Conservation (phyloP, 2,888 invertebrate species). For the Epistrophe eligans region DNA sequence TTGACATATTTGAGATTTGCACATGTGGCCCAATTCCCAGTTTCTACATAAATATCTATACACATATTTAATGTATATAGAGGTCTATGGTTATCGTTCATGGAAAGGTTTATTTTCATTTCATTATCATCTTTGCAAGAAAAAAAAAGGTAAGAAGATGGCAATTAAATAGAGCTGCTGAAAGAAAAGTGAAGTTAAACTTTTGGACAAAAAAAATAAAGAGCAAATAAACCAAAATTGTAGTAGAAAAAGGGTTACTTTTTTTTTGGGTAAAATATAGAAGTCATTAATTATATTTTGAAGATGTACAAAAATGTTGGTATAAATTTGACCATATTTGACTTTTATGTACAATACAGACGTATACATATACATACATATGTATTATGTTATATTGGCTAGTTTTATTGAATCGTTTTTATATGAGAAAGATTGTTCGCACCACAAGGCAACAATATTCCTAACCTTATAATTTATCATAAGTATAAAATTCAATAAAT, state of each 20-base stretch:
- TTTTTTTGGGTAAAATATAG: too few relatives aligned
- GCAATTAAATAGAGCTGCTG: constrained; percentile 48
- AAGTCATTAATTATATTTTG: constrained; percentile 62
- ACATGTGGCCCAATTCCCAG: constrained; percentile 60
- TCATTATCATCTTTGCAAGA: constrained; percentile 24
- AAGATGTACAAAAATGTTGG: constrained; percentile 6
- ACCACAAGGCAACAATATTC: too few relatives aligned
- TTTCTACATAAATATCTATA: not conserved
- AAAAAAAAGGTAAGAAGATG: constrained; percentile 10
- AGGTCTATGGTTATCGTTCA: not conserved
- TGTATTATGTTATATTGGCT: too few relatives aligned
- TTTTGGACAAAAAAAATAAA: not conserved
- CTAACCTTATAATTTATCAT: too few relatives aligned
- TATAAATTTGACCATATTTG: not conserved
- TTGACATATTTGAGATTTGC: constrained; percentile 55
- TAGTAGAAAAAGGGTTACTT: constrained; percentile 6
- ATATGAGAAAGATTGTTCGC: not conserved
- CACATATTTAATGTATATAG: not conserved
- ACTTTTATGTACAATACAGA: not conserved
- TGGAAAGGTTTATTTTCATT: constrained; percentile 47
- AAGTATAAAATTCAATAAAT: too few relatives aligned
- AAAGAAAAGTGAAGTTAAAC: constrained; percentile 27
- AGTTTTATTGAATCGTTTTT: not conserved
- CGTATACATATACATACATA: not conserved
- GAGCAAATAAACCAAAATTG: constrained; percentile 42